A percentile compares a stretch with the other conserved stretches of the same genome.
Evolutionary conservation across 2,888 invertebrate species (phyloP).

Genomic region (Digitonthophagus gazella): DNA sequence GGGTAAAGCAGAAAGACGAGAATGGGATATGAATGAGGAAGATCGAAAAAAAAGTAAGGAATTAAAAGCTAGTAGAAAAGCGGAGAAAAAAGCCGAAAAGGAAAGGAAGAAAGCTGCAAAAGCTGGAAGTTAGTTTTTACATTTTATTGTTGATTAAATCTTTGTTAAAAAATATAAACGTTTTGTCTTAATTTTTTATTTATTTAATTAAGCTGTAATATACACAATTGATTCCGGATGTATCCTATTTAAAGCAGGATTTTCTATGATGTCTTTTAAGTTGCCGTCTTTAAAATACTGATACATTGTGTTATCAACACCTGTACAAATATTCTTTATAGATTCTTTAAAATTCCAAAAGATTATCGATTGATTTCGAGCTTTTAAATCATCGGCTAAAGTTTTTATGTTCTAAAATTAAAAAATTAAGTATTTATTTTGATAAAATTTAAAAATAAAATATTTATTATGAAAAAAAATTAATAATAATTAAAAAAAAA

Average conservation of each 20-base stretch:
- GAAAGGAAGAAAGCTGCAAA: conserved; percentile 7
- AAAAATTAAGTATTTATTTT: background rate
- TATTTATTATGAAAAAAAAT: conserved; percentile 1
- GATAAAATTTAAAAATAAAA: background rate
- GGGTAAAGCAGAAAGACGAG: conserved; percentile 63
- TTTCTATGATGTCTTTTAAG: conserved; percentile 38
- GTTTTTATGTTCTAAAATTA: conserved; percentile 55
- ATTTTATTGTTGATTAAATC: too few species aligned
- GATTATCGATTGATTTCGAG: conserved; percentile 53
- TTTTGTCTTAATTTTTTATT: conserved; percentile 9
- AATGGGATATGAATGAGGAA: conserved; percentile 23
- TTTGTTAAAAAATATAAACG: too few species aligned
- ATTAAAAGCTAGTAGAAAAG: conserved; percentile 8
- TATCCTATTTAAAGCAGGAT: conserved; percentile 26
- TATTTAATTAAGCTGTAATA: conserved; percentile 15
- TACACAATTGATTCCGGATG: conserved; percentile 24
- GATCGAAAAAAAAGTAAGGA: conserved; percentile 12
- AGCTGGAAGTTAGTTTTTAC: too few species aligned
- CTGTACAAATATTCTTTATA: conserved; percentile 47
- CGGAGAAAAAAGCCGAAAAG: conserved; percentile 17
- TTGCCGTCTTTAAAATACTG: conserved; percentile 39
- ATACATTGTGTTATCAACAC: conserved; percentile 38
- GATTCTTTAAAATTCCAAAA: conserved; percentile 53
- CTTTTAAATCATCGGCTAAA: conserved; percentile 55
- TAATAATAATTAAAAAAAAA: conserved; percentile 16